Conservation (phyloP, 2,113 vertebrate genomes). For the Xiphias gladius region DNA sequence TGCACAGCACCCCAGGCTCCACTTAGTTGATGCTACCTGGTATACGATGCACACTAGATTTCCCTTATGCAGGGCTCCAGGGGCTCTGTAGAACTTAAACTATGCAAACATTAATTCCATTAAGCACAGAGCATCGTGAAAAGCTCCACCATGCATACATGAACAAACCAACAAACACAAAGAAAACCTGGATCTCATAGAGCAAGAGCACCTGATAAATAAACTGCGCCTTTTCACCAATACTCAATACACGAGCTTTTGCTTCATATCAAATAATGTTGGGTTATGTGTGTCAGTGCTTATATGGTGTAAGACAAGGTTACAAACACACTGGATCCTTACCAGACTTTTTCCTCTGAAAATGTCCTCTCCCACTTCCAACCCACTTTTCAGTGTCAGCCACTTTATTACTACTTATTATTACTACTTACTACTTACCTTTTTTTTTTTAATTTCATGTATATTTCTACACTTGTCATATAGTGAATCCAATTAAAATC, state of each 20-base stretch:
- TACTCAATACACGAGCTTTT: not conserved
- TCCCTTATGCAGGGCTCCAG: conserved; percentile 17
- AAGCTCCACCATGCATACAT: conserved; percentile 34
- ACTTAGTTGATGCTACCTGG: conserved; percentile 22
- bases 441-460: not conserved
- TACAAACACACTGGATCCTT: not conserved
- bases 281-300: not conserved
- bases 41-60: conserved; percentile 23
- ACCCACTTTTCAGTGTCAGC: not conserved
- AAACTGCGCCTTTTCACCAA: not conserved
- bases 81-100: conserved; percentile 33
- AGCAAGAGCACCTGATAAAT: conserved; percentile 1
- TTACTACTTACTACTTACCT: not conserved
- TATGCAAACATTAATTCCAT: conserved; percentile 21
- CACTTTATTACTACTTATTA: not conserved
- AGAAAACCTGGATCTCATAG: not conserved
- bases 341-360: not conserved
- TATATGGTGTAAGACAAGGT: not conserved
- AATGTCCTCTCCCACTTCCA: not conserved
- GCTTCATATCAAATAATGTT: not conserved
- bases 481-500: not conserved
- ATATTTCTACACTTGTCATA: not conserved
- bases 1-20: not conserved
- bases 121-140: conserved; percentile 21
- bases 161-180: conserved; percentile 39